These are phyloP conservation scores for Poeciliopsis gracilis DNA, from an alignment of 2,797 vertebrate genomes.

Conservation along the genomic window DNA sequence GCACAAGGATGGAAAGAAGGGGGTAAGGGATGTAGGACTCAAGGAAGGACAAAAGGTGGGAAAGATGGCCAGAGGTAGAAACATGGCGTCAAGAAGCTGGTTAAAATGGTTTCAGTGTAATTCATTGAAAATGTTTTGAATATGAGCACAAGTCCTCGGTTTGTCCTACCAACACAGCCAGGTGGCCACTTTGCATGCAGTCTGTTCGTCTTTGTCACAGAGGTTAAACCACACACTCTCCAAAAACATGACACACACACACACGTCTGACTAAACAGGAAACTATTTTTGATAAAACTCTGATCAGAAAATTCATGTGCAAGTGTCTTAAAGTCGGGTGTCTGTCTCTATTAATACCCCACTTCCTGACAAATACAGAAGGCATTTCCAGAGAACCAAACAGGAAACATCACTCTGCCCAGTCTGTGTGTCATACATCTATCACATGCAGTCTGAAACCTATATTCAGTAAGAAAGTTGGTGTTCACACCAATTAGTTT, in stretches of 20 bases:
- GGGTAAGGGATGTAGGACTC: neutral
- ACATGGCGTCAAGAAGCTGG: neutral
- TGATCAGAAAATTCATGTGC: neutral
- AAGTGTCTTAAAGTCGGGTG: neutral
- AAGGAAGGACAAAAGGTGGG: neutral
- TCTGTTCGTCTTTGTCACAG: constrained; percentile 45
- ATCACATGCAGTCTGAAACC: constrained; percentile 17
- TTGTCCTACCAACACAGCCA: constrained; percentile 50
- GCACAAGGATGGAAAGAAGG: neutral
- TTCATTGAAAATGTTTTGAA: neutral
- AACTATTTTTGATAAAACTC: constrained; percentile 6
- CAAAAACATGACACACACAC: neutral
- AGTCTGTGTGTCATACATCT: constrained; percentile 42
- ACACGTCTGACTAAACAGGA: neutral
- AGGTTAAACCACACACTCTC: constrained; percentile 57
- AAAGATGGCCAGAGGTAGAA: neutral
- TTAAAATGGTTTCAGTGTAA: neutral
- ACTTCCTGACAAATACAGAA: constrained; percentile 53
- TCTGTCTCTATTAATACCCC: constrained; percentile 26
- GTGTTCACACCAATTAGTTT: neutral
- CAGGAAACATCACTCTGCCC: constrained; percentile 66
- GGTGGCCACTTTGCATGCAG: constrained; percentile 67
- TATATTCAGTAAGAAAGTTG: constrained; percentile 51
- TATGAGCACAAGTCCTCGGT: neutral
- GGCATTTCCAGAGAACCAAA: constrained; percentile 53